These are phyloP conservation scores for Diglossa brunneiventris DNA, from an alignment of 2,113 vertebrate genomes.

Conservation along the genomic window DNA sequence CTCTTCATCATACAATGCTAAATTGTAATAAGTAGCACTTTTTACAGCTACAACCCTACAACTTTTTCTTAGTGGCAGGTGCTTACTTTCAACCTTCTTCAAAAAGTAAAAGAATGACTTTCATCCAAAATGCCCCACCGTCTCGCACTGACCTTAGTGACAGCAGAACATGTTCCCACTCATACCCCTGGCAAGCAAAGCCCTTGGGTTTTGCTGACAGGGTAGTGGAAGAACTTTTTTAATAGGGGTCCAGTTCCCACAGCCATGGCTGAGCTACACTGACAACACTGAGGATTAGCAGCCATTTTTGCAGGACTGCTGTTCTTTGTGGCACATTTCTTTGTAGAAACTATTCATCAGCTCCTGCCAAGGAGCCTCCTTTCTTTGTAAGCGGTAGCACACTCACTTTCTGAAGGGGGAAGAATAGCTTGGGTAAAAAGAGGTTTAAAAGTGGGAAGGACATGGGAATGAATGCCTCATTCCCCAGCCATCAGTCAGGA, in stretches of 20 bases:
- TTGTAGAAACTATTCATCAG: background rate
- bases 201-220: background rate
- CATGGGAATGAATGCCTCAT: background rate
- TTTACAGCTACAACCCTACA: background rate
- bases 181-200: fast-evolving
- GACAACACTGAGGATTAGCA: background rate
- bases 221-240: background rate
- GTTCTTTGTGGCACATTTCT: background rate
- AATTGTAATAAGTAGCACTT: background rate
- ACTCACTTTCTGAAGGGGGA: background rate
- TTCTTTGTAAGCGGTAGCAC: background rate
- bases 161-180: background rate
- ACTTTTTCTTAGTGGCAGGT: background rate
- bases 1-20: background rate
- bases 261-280: background rate
- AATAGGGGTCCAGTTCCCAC: background rate
- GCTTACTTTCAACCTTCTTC: background rate
- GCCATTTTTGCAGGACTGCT: background rate
- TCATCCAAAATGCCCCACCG: background rate
- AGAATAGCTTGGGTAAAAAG: background rate
- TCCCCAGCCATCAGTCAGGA: background rate
- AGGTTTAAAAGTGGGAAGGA: background rate
- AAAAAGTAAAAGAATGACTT: background rate
- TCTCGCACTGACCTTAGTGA: background rate
- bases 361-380: background rate